A percentile compares a stretch with the other conserved stretches of the same genome.
phyloP scores from a whole-genome alignment of 2,888 invertebrate species.

The Lamproptera curius region DNA sequence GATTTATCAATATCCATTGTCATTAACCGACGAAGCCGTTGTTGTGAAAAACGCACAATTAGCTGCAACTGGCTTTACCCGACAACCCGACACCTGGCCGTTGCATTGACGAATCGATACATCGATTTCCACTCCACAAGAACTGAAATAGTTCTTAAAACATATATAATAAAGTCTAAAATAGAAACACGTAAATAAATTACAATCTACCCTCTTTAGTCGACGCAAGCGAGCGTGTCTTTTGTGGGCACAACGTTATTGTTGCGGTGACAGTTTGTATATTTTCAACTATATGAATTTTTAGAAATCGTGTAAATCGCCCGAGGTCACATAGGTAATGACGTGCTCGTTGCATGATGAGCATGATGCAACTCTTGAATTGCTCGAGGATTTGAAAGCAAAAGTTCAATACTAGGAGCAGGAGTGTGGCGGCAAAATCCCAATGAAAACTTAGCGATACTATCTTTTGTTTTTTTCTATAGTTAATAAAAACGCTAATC shows the following conservation, averaged over 20 bases:
- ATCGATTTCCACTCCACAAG: conserved; percentile 19
- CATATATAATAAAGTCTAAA: conserved; percentile 6
- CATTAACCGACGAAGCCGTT: conserved; percentile 6
- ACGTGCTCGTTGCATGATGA: too few species aligned
- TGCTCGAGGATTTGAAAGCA: too few species aligned
- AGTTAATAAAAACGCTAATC: too few species aligned
- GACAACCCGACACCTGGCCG: conserved; percentile 34
- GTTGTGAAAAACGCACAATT: conserved; percentile 12
- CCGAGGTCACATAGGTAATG: too few species aligned
- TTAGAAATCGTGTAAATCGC: too few species aligned
- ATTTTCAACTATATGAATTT: too few species aligned
- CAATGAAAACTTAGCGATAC: too few species aligned
- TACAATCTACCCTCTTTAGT: conserved; percentile 16
- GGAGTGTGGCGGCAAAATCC: too few species aligned
- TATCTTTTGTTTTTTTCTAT: too few species aligned
- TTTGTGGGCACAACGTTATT: conserved; percentile 4
- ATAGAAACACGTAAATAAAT: neutral
- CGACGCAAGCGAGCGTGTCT: conserved; percentile 14
- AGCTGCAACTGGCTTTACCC: conserved; percentile 3
- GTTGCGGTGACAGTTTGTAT: conserved; percentile 8
- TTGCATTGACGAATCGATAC: conserved; percentile 27
- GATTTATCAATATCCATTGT: too few species aligned
- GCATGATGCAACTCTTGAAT: too few species aligned
- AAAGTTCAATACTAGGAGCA: too few species aligned
- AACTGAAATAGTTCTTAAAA: conserved; percentile 14